Percentiles rank a stretch among this genome's conserved stretches.
Conservation (phyloP, 2,797 vertebrate genomes). For the Muscicapa comitata region DNA sequence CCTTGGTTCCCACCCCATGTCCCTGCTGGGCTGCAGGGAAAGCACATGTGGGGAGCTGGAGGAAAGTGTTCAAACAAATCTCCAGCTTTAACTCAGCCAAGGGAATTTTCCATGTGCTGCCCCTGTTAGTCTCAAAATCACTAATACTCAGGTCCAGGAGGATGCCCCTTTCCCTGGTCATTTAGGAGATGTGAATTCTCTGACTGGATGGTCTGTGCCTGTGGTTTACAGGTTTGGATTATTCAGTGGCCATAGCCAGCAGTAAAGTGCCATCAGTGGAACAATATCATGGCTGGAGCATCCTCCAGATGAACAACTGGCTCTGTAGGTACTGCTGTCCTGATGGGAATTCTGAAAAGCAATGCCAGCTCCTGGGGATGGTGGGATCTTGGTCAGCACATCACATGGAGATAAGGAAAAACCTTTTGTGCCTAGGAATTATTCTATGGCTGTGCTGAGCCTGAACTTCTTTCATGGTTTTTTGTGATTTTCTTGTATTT, state of each 20-base stretch:
- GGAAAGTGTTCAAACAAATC: neutral
- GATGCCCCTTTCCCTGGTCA: too few relatives aligned
- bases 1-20: neutral
- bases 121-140: rapidly evolving
- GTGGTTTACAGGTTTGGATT: neutral
- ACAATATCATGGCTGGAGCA: rapidly evolving
- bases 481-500: neutral
- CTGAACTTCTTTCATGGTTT: neutral
- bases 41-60: rapidly evolving
- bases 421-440: neutral
- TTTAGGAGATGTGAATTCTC: neutral
- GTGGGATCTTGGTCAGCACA: neutral
- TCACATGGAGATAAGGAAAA: neutral
- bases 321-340: neutral
- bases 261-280: neutral
- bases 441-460: neutral
- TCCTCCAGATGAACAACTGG: neutral
- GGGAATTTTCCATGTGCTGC: rapidly evolving
- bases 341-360: neutral
- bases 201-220: neutral
- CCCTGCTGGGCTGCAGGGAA: neutral
- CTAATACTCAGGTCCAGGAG: too few relatives aligned
- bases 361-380: neutral
- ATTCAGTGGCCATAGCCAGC: neutral
- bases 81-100: neutral